phyloP scores from a whole-genome alignment of 2,113 vertebrate genomes.

The Chaetodon trifascialis region DNA sequence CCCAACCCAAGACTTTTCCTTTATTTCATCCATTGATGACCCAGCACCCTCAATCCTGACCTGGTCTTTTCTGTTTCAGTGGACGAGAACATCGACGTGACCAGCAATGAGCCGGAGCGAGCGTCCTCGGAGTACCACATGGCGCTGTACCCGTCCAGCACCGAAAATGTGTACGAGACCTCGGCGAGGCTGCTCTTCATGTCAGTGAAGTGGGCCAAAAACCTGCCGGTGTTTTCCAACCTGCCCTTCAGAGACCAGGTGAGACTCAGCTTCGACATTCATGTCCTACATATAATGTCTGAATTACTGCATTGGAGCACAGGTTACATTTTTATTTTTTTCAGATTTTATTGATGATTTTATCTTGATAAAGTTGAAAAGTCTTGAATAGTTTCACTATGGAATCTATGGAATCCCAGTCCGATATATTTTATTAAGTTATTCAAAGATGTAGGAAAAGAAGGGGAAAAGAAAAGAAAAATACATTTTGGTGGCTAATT shows the following conservation, averaged over 20 bases:
- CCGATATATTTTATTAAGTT: neutral
- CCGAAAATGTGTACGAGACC: conserved; percentile 92
- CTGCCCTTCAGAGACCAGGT: conserved; percentile 99
- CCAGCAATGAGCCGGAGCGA: conserved; percentile 90
- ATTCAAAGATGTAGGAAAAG: neutral
- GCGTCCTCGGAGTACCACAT: conserved; percentile 83
- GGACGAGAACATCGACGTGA: conserved; percentile 96
- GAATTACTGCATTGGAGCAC: neutral
- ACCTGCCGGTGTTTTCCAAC: conserved; percentile 95
- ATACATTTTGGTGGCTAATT: too few species aligned
- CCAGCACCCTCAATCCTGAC: neutral
- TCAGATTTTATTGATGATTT: neutral
- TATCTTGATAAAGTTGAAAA: too few species aligned
- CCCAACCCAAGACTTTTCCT: too few species aligned
- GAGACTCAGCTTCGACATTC: conserved; percentile 1
- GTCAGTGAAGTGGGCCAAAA: conserved; percentile 99
- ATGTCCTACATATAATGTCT: neutral
- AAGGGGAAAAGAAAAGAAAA: too few species aligned
- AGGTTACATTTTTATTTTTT: neutral
- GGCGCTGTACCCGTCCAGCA: conserved; percentile 85
- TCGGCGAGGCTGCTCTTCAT: conserved; percentile 96
- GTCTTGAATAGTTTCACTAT: too few species aligned
- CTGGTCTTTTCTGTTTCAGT: conserved; percentile 74
- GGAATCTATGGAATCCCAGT: too few species aligned
- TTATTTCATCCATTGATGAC: neutral